These are phyloP conservation scores for Aegotheles bennettii DNA, from an alignment of 2,113 vertebrate species.

Conservation along the genomic window DNA sequence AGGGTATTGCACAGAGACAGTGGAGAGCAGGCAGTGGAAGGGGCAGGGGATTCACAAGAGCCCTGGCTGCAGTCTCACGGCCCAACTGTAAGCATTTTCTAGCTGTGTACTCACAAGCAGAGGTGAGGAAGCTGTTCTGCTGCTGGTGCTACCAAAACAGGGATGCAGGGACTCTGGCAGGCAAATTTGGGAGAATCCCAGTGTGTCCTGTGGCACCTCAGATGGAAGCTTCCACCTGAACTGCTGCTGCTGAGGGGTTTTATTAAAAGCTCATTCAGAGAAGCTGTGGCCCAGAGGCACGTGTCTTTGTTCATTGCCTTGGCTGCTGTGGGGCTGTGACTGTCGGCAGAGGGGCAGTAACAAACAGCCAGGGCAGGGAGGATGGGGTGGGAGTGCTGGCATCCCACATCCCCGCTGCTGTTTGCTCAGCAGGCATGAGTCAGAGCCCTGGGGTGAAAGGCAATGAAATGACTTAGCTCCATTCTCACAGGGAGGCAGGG, in stretches of 20 bases:
- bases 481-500: neutral
- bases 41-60: neutral
- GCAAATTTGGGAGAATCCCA: neutral
- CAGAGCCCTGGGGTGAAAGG: neutral
- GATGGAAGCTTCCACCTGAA: neutral
- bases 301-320: neutral
- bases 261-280: neutral
- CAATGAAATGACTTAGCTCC: neutral
- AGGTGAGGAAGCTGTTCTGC: neutral
- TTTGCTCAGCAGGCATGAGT: neutral
- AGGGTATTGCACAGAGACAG: neutral
- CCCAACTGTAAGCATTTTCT: neutral
- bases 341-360: neutral
- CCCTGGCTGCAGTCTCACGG: neutral
- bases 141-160: neutral
- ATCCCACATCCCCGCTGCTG: neutral
- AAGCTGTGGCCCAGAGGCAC: neutral
- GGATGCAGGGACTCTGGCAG: neutral
- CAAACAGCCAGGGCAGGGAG: neutral
- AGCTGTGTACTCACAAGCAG: accelerated
- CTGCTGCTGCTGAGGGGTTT: accelerated
- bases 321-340: neutral
- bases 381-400: neutral
- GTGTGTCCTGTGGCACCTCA: neutral
- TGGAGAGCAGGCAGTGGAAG: neutral